Base-by-base conservation (phyloP, 2,888 invertebrate species). In the Ernsta delagoae region DNA sequence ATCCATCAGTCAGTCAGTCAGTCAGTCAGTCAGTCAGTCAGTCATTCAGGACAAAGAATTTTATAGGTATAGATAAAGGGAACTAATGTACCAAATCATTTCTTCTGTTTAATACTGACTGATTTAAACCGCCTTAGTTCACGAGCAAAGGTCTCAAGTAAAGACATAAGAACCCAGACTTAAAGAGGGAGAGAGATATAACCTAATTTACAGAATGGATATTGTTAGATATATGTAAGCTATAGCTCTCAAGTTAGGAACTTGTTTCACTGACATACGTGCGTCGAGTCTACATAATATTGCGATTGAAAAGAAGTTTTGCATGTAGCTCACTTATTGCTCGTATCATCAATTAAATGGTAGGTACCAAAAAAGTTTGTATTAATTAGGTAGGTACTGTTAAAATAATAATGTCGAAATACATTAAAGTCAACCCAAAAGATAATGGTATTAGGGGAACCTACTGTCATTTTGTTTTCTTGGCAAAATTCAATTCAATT, bases 141-240 rank as follows among this genome's bases (percentile, higher is more conserved):
- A 59, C 48, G 65, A 65, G 48, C 24, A 57, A 24, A 48, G 39
- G 24, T 11, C 65, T 59, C 36, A 34, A 34, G 34, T n/a, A 9
- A n/a, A 64, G 48, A 57, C 34, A 65, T 59, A 65, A 65, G 36
- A 59, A 41, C 8, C 16, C 34, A 39, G 65, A 59, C 59, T 53
- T 59, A 59, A 59, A 34, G 45, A 53, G 11, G 31, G 59, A 53
- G 53, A 34, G 45, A 65, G 50, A 48, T 53, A 31, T 59, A 43
- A 59, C 41, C 53, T 66, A 43, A 66, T 53, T 39, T 24, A 65
- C 39, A 56, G 57, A 59, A 59, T 50, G 41, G 39, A 53, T 66
- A 66, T 66, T 66, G 53, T 60, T 66, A n/a, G n/a, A n/a, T n/a
- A n/a, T n/a, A 59, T 66, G 41, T 59, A 43, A 60, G 53, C 53